Base-by-base conservation (phyloP, 2,113 vertebrate species). In the Potamarius usumacintae region DNA sequence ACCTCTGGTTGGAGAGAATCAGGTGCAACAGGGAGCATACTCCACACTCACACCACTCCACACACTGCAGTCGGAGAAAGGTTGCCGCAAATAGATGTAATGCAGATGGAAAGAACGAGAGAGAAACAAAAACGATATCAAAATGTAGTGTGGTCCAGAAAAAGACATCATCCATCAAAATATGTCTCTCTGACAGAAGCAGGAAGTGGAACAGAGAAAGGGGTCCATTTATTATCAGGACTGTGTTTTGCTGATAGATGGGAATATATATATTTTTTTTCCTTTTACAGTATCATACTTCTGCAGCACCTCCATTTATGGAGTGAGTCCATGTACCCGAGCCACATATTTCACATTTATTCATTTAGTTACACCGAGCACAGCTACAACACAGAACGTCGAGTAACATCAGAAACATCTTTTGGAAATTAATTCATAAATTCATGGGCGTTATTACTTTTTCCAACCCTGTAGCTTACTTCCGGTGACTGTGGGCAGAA, bases 161-260 rank as follows among this genome's bases (percentile, higher is more conserved):
- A 90, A 89, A 86, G 77, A 88, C 84, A 90, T 85, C 83, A 89
- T 91, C 88, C 57, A 88, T 90, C 91, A 88, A 89, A 88, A 86
- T 87, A 85, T 85, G 71, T 85, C 72, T 78, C 60, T 82, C 80
- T 86, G 82, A 84, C 88, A 86, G 83, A 81, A 52, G 71, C 83
- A 86, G 85, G 78, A 91, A 88, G 80, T 74, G 83, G 83, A 90
- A 81, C 85, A 88, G 76, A 60, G 80, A 65, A 84, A 82, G 74
- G 27, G 71, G 83, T 91, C 85, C 85, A 88, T 88, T 88, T 90
- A 78, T 88, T 88, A 79, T 48, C 0, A 42, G 27, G 67, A 53
- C 83, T 48, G 55, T 25, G 62, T 80, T 88, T 89, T 86, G 84
- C 88, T 86, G 72, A 86, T 88, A 84, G 30, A 88, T 89, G 69